A percentile compares a stretch with the other conserved stretches of the same genome.
Conservation (phyloP, 2,888 invertebrate species). For the Drosophila mayaguana region DNA sequence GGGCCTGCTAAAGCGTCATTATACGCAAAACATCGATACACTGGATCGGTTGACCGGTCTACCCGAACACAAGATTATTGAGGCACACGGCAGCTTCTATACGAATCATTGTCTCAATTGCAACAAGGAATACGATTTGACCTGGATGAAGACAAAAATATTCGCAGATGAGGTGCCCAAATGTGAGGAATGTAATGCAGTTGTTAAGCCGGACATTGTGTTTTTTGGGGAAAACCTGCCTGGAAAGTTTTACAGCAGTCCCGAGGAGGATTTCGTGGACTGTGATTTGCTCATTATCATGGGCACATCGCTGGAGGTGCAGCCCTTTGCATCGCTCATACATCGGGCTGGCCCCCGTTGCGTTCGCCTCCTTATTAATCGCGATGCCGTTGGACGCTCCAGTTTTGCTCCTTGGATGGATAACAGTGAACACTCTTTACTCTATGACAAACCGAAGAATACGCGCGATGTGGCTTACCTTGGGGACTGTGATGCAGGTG, state of each 20-base stretch:
- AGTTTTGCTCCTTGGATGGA: slow-evolving; percentile 76
- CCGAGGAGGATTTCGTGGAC: slow-evolving; percentile 90
- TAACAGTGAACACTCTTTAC: slow-evolving; percentile 87
- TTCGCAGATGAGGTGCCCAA: slow-evolving; percentile 90
- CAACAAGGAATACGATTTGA: slow-evolving; percentile 89
- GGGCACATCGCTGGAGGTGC: slow-evolving; percentile 97
- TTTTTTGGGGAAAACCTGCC: slow-evolving; percentile 98
- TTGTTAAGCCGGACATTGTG: slow-evolving; percentile 97
- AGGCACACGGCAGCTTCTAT: slow-evolving; percentile 97
- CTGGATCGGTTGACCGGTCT: slow-evolving; percentile 94
- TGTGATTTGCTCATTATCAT: slow-evolving; percentile 97
- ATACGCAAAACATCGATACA: slow-evolving; percentile 97
- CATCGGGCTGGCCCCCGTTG: slow-evolving; percentile 90
- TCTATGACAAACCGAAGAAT: slow-evolving; percentile 88
- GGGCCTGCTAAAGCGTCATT: slow-evolving; percentile 90
- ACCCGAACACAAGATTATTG: slow-evolving; percentile 93
- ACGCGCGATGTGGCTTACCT: slow-evolving; percentile 92
- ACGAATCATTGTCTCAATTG: slow-evolving; percentile 94
- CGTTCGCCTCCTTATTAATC: slow-evolving; percentile 94
- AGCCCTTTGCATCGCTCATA: slow-evolving; percentile 96
- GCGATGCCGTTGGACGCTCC: slow-evolving; percentile 89
- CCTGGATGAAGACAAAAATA: slow-evolving; percentile 95
- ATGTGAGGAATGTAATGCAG: slow-evolving; percentile 90
- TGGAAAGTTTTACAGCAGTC: slow-evolving; percentile 89
- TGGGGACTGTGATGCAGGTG: slow-evolving; percentile 94